Evolutionary conservation across 2,888 invertebrate genomes (phyloP), one percentile per base, ranked within the genome.

Genomic region (Cephus sareptanus): DNA sequence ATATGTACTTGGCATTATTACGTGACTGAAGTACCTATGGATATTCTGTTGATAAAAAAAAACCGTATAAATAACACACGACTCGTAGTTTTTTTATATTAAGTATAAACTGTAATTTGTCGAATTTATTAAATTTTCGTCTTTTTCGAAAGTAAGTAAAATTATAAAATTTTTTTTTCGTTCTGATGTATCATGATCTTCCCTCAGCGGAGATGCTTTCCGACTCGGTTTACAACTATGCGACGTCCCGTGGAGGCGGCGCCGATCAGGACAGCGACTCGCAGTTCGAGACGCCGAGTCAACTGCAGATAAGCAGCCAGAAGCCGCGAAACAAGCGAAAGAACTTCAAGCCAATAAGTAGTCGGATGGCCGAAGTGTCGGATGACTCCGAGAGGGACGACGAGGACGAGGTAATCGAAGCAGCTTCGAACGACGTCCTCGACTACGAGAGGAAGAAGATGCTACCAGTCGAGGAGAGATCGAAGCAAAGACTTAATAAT

Each of bases 271-370:
- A 91, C 86, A 89, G 89, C 86, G 91, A 91, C 80, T 89, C 90
- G 78, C 90, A 90, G 81, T 90, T 88, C 83, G 90, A 90, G 80
- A 80, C 84, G n/a, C 90, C 89, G 81, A 83, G 88, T 78, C 88
- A 89, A 83, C 83, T 88, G 82, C 89, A 88, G 82, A 87, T 87
- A 80, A 85, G 85, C 78, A 87, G 88, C 80, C 88, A 89, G 83
- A 91, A 91, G 79, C 91, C 92, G 78, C 91, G 92, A 13, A 93
- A 93, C 89, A 93, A 93, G 84, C 89, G 93, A 76, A 93, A 93
- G 83, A 93, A 93, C 86, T 93, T 91, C 81, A 91, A 91, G 81
- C 91, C 91, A 71, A 91, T 91, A 84, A 91, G 87, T 84, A 91
- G 91, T 92, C 86, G 92, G 89, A 91, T 91, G 91, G 91, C 91